Conservation (phyloP, 1,140 invertebrate species). For the Idris sp. region DNA sequence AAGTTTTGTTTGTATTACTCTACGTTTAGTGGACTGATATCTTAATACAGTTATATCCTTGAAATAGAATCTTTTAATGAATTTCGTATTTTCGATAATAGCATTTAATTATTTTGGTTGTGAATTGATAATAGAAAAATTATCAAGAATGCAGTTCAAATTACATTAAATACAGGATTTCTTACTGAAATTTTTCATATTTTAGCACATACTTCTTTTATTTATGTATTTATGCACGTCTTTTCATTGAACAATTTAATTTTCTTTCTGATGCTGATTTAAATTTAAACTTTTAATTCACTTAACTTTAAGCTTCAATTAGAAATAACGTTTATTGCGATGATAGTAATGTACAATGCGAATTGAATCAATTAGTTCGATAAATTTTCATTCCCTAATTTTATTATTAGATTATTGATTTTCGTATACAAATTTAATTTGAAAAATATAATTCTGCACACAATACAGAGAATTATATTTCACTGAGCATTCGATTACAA, state of each 20-base stretch:
- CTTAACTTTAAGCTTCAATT: constrained; percentile 17
- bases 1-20: no score
- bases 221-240: no score
- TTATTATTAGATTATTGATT: background rate
- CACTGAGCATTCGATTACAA: constrained; percentile 1
- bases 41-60: no score
- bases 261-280: background rate
- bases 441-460: constrained; percentile 8
- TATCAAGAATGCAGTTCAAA: no score
- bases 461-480: constrained; percentile 2
- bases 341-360: constrained; percentile 10
- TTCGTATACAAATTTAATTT: background rate
- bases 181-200: no score
- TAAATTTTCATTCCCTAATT: constrained; percentile 19
- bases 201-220: no score
- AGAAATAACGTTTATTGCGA: constrained; percentile 18
- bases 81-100: no score
- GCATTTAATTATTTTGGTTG: no score
- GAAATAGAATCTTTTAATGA: no score
- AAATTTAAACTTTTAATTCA: background rate
- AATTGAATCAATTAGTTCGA: constrained; percentile 14
- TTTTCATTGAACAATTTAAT: background rate
- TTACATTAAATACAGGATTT: no score
- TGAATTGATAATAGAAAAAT: no score
- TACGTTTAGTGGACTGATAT: no score